Percentiles rank a stretch among this genome's conserved stretches.
phyloP scores from a whole-genome alignment of 2,113 vertebrate genomes.

The Rhea pennata region DNA sequence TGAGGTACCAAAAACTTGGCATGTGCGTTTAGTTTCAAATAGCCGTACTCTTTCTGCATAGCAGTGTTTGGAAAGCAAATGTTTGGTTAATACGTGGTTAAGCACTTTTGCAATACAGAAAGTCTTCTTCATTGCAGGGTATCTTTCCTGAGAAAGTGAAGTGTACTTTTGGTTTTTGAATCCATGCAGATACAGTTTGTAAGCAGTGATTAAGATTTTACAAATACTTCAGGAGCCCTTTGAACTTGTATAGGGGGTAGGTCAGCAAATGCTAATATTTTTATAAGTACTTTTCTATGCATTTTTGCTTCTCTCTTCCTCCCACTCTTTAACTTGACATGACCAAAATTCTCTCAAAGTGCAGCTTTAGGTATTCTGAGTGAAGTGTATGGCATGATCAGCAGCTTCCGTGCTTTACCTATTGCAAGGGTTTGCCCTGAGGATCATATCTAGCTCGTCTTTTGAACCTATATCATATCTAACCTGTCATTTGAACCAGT shows the following conservation, averaged over 20 bases:
- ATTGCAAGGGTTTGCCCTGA: accelerated
- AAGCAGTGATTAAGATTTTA: conserved; percentile 45
- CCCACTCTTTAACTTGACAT: neutral
- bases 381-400: neutral
- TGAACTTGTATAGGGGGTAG: conserved; percentile 41
- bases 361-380: conserved; percentile 11
- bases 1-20: conserved; percentile 35
- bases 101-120: conserved; percentile 46
- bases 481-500: neutral
- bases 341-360: conserved; percentile 18
- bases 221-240: conserved; percentile 42
- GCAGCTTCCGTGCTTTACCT: accelerated
- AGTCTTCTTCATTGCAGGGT: conserved; percentile 13
- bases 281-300: conserved; percentile 27
- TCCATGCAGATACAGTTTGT: neutral
- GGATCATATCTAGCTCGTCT: neutral
- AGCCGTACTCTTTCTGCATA: neutral
- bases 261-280: conserved; percentile 35
- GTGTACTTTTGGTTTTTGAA: conserved; percentile 40
- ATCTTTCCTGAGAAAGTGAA: conserved; percentile 14
- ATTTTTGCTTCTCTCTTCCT: conserved; percentile 49
- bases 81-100: conserved; percentile 60
- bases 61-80: conserved; percentile 63
- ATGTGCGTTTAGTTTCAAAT: conserved; percentile 17
- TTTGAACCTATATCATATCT: neutral